Evolutionary conservation across 2,888 invertebrate genomes (phyloP), one percentile per base, ranked within the genome.

Genomic region (Gastracanthus pulcherrimus): DNA sequence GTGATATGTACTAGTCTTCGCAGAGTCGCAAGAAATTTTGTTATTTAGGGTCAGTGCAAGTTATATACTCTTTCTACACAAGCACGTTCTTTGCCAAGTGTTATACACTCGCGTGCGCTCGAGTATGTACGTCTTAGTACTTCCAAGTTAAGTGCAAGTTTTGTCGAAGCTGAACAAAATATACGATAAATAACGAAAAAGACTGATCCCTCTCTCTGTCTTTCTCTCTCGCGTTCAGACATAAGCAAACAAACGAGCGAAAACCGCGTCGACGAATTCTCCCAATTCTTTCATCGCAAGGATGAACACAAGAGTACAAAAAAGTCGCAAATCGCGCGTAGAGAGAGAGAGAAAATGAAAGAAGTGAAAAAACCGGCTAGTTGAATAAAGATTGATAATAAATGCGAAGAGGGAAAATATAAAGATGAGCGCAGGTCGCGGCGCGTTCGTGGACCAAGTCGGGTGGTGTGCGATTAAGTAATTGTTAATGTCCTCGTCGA

Each of bases 131-230:
- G 48, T 67, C 29, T 67, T 74, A 67, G 19, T 66, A 76, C 66
- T 71, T 76, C 66, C 81, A 81, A 64, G n/a, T 23, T 66, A 48
- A 71, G 80, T 70, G 64, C 70, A 70, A 64, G 29, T 64, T 77
- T 70, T 70, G 48, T 48, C 55, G 60, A 6, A 51, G 38, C 26
- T n/a, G 34, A 70, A 45, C 26, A 69, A 69, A 38, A 38, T 51
- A 38, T 38, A 51, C 9, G 45, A 75, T 3, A 62, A 38, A 38
- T n/a, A 26, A 41, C 23, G 26, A 51, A 45, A 80, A 80, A 82
- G 82, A 82, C 77, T 82, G 80, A 80, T 82, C 76, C 80, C 80
- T 80, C 77, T 81, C 77, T 80, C 80, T 82, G 70, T 80, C 80
- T 82, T 74, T 82, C 82, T 82, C 82, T 82, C 80, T 82, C 80